A percentile compares a stretch with the other conserved stretches of the same genome.
phyloP scores from a whole-genome alignment of 2,888 invertebrate species.

The Sphaerophoria rueppellii region DNA sequence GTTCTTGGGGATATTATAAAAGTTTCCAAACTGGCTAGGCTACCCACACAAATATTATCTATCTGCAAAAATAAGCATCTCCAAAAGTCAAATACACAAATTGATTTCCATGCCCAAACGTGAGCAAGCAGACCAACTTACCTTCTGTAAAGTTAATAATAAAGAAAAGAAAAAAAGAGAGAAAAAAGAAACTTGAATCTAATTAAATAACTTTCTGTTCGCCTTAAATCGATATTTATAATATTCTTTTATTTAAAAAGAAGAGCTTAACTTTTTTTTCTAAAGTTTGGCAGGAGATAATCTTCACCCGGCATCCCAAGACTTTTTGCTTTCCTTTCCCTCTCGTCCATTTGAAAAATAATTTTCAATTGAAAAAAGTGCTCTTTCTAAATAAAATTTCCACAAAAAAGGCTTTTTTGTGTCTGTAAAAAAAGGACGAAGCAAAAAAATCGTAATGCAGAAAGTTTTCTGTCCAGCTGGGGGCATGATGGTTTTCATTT shows the following conservation, averaged over 20 bases:
- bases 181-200: not conserved
- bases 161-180: not conserved
- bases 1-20: too few relatives aligned
- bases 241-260: not conserved
- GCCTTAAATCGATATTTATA: not conserved
- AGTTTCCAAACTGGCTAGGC: too few relatives aligned
- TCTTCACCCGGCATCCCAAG: not conserved
- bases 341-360: not conserved
- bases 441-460: not conserved
- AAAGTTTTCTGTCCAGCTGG: not conserved
- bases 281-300: not conserved
- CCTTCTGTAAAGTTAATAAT: not conserved
- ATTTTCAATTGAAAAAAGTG: conserved; percentile 1
- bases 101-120: too few relatives aligned
- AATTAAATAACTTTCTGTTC: not conserved
- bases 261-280: not conserved
- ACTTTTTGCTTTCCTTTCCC: not conserved
- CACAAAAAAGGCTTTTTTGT: not conserved
- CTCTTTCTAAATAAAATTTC: not conserved
- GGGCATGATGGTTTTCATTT: not conserved
- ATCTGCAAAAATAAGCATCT: too few relatives aligned
- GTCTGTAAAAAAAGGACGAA: not conserved
- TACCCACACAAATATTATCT: too few relatives aligned
- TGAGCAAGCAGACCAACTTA: not conserved
- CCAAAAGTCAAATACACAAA: too few relatives aligned